Evolutionary conservation across 1,140 invertebrate species (phyloP), one percentile per base, ranked within the genome.

Genomic region (Ceratosolen solmsi): DNA sequence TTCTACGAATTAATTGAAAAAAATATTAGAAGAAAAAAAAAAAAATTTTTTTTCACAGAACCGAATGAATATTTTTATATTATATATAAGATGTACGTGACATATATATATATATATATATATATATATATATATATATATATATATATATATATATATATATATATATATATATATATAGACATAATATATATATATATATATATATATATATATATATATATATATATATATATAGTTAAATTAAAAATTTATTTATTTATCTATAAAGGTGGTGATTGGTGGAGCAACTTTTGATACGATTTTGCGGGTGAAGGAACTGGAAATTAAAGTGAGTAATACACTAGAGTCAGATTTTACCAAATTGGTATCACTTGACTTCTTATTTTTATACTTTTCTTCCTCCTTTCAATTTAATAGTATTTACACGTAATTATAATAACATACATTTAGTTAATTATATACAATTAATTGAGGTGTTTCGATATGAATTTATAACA

Each of bases 231-330:
- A n/a, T n/a, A n/a, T n/a, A n/a, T n/a, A n/a, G n/a, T n/a, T n/a
- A n/a, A n/a, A n/a, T 68, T 84, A 80, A 79, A 73, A 49, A 76
- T 63, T 71, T 84, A 38, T 77, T 58, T 77, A 38, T 46, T 82
- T 49, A 70, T 82, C 73, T 68, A 78, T 82, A 11, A 86, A 97
- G 93, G 93, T 97, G 13, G 95, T 98, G n/a, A 94, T 98, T 83
- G 97, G 97, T 20, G 97, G 95, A 17, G 94, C 95, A 9, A 94
- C 96, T 83, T 89, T 97, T 51, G 97, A 98, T 89, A 94, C 95
- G 68, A 93, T 95, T 4, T 93, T 95, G 51, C 93, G 94, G 83
- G 88, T 96, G 36, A 90, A 93, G 46, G 94, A 95, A 54, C 88
- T 93, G 27, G 86, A 93, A 70, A 91, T 96, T 84, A 93, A 94